These are phyloP conservation scores for Parauchenoglanis punctatus DNA, from an alignment of 2,797 vertebrate species.

Conservation along the genomic window DNA sequence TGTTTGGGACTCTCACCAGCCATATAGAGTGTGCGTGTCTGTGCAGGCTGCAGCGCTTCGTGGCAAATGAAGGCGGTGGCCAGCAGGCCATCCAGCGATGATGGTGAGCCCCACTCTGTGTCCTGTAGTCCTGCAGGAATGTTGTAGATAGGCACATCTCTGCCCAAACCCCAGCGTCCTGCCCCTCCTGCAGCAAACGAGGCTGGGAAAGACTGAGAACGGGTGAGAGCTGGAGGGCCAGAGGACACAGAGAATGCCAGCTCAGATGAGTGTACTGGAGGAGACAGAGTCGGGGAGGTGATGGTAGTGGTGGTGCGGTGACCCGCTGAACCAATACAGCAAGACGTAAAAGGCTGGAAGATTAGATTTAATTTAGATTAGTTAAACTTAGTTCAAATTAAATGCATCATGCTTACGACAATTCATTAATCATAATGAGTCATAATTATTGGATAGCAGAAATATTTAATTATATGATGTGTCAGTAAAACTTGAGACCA, in stretches of 20 bases:
- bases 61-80: conserved; percentile 92
- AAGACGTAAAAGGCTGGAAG: conserved; percentile 91
- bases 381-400: neutral
- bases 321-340: conserved; percentile 95
- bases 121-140: conserved; percentile 91
- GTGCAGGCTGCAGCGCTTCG: conserved; percentile 83
- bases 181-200: conserved; percentile 66
- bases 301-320: conserved; percentile 89
- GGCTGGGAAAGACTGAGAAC: conserved; percentile 92
- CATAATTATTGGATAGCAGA: neutral
- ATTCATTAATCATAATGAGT: neutral
- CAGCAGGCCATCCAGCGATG: conserved; percentile 90
- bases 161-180: conserved; percentile 65
- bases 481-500: neutral
- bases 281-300: conserved; percentile 73
- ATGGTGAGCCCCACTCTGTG: conserved; percentile 92
- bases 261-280: conserved; percentile 65
- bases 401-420: neutral
- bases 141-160: conserved; percentile 81
- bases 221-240: conserved; percentile 71
- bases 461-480: neutral
- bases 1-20: conserved; percentile 72
- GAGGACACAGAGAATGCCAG: conserved; percentile 71
- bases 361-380: neutral
- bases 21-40: conserved; percentile 76